These are phyloP conservation scores for Lacerta viridis DNA, from an alignment of 2,797 vertebrate genomes.

Conservation along the genomic window DNA sequence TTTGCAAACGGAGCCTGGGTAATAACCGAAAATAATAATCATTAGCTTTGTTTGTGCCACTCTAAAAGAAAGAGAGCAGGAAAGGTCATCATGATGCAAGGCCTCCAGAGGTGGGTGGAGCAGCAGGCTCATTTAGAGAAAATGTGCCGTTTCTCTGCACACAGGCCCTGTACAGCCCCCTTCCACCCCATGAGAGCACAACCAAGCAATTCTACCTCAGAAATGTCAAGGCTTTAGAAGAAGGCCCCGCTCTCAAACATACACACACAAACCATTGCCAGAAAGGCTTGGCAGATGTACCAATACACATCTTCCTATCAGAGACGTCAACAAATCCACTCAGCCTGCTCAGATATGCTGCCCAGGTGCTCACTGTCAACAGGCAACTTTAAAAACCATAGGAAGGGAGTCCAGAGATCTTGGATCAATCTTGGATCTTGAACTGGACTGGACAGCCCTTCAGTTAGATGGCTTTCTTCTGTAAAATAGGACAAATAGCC, in stretches of 20 bases:
- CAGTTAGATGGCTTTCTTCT: neutral
- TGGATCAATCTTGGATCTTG: neutral
- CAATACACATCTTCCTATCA: neutral
- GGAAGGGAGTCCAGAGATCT: neutral
- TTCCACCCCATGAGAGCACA: neutral
- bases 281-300: neutral
- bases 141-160: slow-evolving; percentile 41
- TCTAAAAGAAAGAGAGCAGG: neutral
- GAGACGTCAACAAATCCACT: neutral
- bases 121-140: slow-evolving; percentile 29
- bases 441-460: neutral
- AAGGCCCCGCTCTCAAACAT: neutral
- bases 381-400: too few species aligned
- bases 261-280: neutral
- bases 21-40: slow-evolving; percentile 20
- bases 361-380: too few species aligned
- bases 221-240: neutral
- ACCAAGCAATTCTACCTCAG: slow-evolving; percentile 16
- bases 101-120: neutral
- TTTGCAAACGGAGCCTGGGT: neutral
- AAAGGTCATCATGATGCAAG: neutral
- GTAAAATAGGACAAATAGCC: neutral
- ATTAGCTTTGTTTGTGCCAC: slow-evolving; percentile 1
- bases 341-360: neutral
- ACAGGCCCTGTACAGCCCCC: neutral